Base-by-base conservation (phyloP, 1,140 invertebrate species). In the Stegodyphus mimosarum region DNA sequence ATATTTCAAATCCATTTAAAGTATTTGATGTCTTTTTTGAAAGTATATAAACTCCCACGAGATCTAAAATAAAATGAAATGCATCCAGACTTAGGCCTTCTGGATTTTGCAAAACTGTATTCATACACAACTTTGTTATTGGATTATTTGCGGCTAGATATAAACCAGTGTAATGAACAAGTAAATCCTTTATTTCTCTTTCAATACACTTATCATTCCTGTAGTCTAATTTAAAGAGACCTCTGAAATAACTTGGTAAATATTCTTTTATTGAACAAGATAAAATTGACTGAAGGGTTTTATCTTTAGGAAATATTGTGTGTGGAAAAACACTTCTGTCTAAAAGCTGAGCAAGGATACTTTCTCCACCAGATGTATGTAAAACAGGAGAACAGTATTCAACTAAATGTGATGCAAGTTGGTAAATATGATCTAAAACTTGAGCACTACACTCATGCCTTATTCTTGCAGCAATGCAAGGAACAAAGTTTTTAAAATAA, bases 141-240 rank as follows among this genome's bases (percentile, higher is more conserved):
- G 81, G 64, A 76, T 70, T 84, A 55, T 51, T 76, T n/a, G 15
- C 2, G 50, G 51, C 53, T 50, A 9, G n/a, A 13, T 69, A 53
- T 18, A 48, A 48, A 50, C 52, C 50, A 5, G 60, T 13, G 60
- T 84, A 70, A 17, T 51, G 53, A 52, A 70, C 17, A 51, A 76
- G 55, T 33, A 84, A 15, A 55, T 84, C 60, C 49, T 76, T 84
- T 0, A 84, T 52, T 70, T 48, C 48, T 49, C 73, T 75, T 51
- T 70, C 52, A 50, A 69, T 67, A 17, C 51, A 76, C 17, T 49
- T 60, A 13, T 84, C 81, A n/a, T 84, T 74, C 18, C 15, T 49
- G 18, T 84, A 84, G 51, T 84, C 64, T 9, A 84, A 18, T 50
- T 84, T 84, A 13, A 84, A 71, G 15, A 84, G 17, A 48, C 81